phyloP scores from a whole-genome alignment of 30 jellyfish, hydroid and myxozoan genomes.

The Chironex yamaguchii region DNA sequence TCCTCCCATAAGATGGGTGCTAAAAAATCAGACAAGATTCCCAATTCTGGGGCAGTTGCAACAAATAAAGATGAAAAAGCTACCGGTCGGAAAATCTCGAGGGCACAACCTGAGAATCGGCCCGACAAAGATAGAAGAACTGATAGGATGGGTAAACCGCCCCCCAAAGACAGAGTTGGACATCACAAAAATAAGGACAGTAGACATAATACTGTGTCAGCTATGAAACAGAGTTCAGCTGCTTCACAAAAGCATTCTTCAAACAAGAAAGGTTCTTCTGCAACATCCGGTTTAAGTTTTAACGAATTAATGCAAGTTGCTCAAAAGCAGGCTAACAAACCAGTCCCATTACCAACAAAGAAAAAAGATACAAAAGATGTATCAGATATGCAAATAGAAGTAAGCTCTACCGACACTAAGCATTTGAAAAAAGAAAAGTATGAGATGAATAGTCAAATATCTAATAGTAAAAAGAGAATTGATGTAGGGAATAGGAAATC shows the following conservation, averaged over 20 bases:
- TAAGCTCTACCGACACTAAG: no score
- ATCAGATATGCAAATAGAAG: no score
- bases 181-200: no score
- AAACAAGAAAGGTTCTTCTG: neutral
- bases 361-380: neutral
- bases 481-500: no score
- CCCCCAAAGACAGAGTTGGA: neutral
- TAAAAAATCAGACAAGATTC: no score
- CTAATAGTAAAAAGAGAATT: no score
- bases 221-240: neutral
- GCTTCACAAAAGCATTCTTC: neutral
- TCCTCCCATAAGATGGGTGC: neutral
- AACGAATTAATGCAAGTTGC: slow-evolving; percentile 83
- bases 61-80: neutral
- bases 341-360: neutral
- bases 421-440: no score
- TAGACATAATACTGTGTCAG: neutral
- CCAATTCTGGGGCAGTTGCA: no score
- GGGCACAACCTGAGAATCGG: neutral
- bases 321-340: slow-evolving; percentile 62
- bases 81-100: neutral
- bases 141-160: neutral
- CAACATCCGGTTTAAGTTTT: slow-evolving; percentile 66
- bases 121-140: neutral
- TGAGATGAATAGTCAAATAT: no score